Base-by-base conservation (phyloP, 2,888 invertebrate genomes). In the Salpingus planirostris region DNA sequence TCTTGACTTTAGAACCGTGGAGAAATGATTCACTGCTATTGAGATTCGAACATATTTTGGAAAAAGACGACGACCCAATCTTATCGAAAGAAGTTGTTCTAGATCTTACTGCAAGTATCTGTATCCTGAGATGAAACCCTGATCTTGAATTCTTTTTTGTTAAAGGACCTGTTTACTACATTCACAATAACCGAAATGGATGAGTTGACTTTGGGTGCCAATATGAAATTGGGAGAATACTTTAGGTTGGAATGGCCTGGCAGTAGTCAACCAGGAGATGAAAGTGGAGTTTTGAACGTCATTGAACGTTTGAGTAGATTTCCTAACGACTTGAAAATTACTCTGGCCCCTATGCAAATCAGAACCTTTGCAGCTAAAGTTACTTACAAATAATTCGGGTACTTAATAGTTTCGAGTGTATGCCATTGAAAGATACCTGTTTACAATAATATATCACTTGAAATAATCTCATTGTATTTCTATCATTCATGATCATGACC, bases 1-100 rank as follows among this genome's bases (percentile, higher is more conserved):
- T 90, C 21, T 59, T 90, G 4, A 86, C 86, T 0, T 50, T 88
- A 24, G 89, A 89, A 49, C 83, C 83, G 0, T 84, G 80, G 79
- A 69, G 68, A 15, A 40, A 42, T 10, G 58, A 65, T 0, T 66
- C 69, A 6, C 39, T 84, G 2, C 61, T 90, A 4, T 44, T 90
- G 0, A 70, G 89, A 10, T 59, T 90, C 1, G 90, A 90, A 49
- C 84, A 90, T 56, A 70, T 80, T 40, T 68, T 80, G 29, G 79
- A 80, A 43, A 66, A 64, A 12, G 62, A 65, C 1, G 86, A 87
- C 29, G 71, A 76, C 43, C 49, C 61, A 0, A 52, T 55, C 0
- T 57, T 69, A 1, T 73, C 78, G 1, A 57, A 67, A 0, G 64
- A 69, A 0, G 67, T 70, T 0, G 62, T 66, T 27, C 55, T 82